Conservation (phyloP, 2,797 vertebrate species). For the Masticophis lateralis region DNA sequence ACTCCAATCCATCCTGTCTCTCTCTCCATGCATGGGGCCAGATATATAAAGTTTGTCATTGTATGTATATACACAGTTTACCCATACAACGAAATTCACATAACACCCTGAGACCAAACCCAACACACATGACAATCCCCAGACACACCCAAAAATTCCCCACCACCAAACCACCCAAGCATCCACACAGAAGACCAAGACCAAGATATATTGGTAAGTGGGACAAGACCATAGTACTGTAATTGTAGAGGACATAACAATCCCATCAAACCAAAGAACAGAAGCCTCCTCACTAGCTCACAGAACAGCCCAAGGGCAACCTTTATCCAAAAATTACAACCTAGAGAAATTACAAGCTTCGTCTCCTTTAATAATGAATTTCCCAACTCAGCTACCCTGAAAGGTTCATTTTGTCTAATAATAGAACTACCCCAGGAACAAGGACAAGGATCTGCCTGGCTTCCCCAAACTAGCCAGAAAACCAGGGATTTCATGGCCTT, state of each 20-base stretch:
- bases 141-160: too few relatives aligned
- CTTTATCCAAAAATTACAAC: not conserved
- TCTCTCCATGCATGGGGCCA: not conserved
- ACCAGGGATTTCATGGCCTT: not conserved
- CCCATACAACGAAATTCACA: too few relatives aligned
- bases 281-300: not conserved
- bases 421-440: not conserved
- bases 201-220: not conserved
- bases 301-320: not conserved
- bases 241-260: not conserved
- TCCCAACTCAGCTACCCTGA: not conserved
- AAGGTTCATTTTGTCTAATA: not conserved
- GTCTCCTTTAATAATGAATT: not conserved
- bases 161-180: too few relatives aligned
- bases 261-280: not conserved
- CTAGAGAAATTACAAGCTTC: not conserved
- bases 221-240: not conserved
- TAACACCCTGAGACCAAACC: too few relatives aligned
- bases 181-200: too few relatives aligned
- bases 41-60: not conserved
- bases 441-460: not conserved
- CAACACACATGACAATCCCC: too few relatives aligned
- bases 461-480: not conserved
- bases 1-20: not conserved
- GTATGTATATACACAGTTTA: too few relatives aligned